Conservation (phyloP, 2,113 vertebrate genomes). For the Scartelaos histophorus region DNA sequence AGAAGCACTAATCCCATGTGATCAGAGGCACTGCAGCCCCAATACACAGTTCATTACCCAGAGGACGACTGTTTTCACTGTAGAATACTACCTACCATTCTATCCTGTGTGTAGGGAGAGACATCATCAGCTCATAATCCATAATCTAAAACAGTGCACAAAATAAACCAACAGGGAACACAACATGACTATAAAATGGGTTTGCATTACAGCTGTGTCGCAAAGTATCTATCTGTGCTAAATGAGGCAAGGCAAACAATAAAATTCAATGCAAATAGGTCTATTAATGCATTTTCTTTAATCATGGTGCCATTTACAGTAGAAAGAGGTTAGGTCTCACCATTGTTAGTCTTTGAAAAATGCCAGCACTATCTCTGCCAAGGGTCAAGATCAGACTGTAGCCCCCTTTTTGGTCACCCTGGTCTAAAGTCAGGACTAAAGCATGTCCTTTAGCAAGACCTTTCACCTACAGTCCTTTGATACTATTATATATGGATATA, state of each 20-base stretch:
- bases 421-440: neutral
- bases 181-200: slow-evolving; percentile 11
- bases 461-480: no score
- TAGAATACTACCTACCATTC: slow-evolving; percentile 46
- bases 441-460: no score
- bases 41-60: neutral
- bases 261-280: neutral
- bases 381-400: neutral
- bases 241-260: no score
- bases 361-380: neutral
- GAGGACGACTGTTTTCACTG: slow-evolving; percentile 37
- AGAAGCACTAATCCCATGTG: slow-evolving; percentile 44
- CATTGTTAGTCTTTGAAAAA: neutral
- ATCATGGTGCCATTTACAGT: neutral
- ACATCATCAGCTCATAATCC: slow-evolving; percentile 14
- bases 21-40: slow-evolving; percentile 41
- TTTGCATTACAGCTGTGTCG: neutral
- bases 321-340: neutral
- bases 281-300: neutral
- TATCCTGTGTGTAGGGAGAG: slow-evolving; percentile 21
- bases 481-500: no score
- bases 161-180: slow-evolving; percentile 13
- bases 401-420: neutral
- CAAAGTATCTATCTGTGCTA: neutral
- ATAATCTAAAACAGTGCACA: slow-evolving; percentile 34